These are phyloP conservation scores for Craniophora ligustri DNA, from an alignment of 2,888 invertebrate genomes.

Conservation along the genomic window DNA sequence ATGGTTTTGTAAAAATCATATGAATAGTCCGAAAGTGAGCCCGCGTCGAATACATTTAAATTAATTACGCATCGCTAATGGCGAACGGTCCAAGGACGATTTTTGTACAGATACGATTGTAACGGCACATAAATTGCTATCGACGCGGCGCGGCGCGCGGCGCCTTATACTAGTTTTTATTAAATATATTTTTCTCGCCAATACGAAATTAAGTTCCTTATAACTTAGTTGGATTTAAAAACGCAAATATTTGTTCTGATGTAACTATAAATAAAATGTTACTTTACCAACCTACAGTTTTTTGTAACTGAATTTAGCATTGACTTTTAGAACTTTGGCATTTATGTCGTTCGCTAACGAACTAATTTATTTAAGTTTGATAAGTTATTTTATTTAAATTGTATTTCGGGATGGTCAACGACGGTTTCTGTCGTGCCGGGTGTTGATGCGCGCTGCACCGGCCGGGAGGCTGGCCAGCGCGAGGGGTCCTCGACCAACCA, in stretches of 20 bases:
- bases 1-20: conserved; percentile 75
- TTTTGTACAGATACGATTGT: conserved; percentile 80
- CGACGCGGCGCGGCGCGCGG: too few species aligned
- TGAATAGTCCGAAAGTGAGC: conserved; percentile 78
- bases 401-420: too few species aligned
- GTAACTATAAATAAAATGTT: too few species aligned
- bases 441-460: conserved; percentile 42
- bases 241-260: too few species aligned
- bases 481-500: conserved; percentile 58
- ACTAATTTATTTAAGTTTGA: conserved; percentile 14
- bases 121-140: conserved; percentile 72
- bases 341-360: conserved; percentile 11
- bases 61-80: conserved; percentile 78
- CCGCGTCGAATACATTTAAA: conserved; percentile 81
- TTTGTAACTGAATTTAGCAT: conserved; percentile 18
- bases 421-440: conserved; percentile 30
- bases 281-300: conserved; percentile 10
- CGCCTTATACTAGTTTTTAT: conserved; percentile 52
- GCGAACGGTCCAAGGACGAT: conserved; percentile 81
- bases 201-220: conserved; percentile 38
- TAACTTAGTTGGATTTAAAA: conserved; percentile 28
- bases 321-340: conserved; percentile 37
- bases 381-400: too few species aligned
- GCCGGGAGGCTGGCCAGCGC: conserved; percentile 53
- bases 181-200: conserved; percentile 48